Base-by-base conservation (phyloP, 2,888 invertebrate genomes). In the Habrosyne pyritoides region DNA sequence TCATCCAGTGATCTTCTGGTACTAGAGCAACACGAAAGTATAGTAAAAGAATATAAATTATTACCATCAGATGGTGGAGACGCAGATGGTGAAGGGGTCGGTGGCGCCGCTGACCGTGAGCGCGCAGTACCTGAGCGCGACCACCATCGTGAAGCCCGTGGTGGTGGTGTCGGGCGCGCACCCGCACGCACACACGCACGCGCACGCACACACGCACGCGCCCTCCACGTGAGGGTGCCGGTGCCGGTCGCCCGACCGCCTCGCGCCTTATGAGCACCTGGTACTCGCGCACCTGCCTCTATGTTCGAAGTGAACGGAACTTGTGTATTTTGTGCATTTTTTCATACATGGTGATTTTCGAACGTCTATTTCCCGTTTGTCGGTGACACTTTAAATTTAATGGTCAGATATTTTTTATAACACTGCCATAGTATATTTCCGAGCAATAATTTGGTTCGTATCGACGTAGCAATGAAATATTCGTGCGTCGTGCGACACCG, bases 91-190 rank as follows among this genome's bases (percentile, higher is more conserved):
- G 65, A 94, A 94, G 69, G 89, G 93, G 53, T 87, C 91, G 55
- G 93, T 94, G 59, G 88, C 94, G 59, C 94, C 95, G 70, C 93
- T 95, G 57, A 87, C 95, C 55, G 94, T 95, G 63, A 94, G 94
- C 84, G 94, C 95, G 65, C 95, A 95, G 87, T 95, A 95, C 85
- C 87, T 94, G 57, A 93, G 94, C 78, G 89, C 94, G 28, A 89
- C 94, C 49, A 89, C 94, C 58, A 88, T 95, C 57, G 94, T 95
- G 51, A 95, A 95, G 81, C 95, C 95, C 1, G 94, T 95, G 48
- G 95, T 95, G 53, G 95, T 96, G 56, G 95, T 95, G 58, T 83
- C 83, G 24, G 71, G 77, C 60, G 74, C 85, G 28, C 79, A 69
- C 69, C 54, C 67, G 55, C 71, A 64, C 67, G 57, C 53, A 53